Base-by-base conservation (phyloP, 2,797 vertebrate genomes). In the Spondyliosoma cantharus region DNA sequence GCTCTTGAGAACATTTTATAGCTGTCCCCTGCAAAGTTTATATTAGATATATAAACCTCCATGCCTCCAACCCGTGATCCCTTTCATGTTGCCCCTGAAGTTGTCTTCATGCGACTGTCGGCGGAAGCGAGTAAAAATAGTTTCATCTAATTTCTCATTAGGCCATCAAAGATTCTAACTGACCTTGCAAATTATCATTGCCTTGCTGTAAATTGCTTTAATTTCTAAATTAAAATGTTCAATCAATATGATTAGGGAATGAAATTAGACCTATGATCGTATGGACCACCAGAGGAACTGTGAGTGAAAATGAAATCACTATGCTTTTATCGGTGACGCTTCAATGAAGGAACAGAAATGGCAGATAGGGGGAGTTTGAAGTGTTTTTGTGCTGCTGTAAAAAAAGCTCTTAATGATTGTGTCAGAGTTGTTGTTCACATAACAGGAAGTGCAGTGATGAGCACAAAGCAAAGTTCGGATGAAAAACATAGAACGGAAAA, bases 151-250 rank as follows among this genome's bases (percentile, higher is more conserved):
- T 76, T 70, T 59, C 73, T 88, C 56, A 87, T 81, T 82, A 82
- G 53, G 37, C 22, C 3, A 4, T 70, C 14, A 72, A 46, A 70
- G 43, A 77, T 74, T 73, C 61, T 68, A 84, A 85, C 42, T 76
- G 76, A 85, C 62, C 80, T 52, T 78, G 81, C 53, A 78, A 87
- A 89, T 91, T 56, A 72, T 65, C 53, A 68, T 84, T 78, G 56
- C 62, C 73, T 76, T 62, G 64, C 73, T 61, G 56, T 76, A 76
- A 81, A 86, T 85, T 70, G 46, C 71, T 79, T 85, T 88, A 79
- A 87, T 84, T 85, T 69, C 22, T 81, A 76, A 88, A 90, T 93
- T 74, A 90, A 87, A 88, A 90, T 80, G 78, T 88, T 76, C 76
- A 91, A 92, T 91, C 64, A 85, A 42, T 65, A 46, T 63, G 52